Evolutionary conservation across 2,888 invertebrate species (phyloP).

Genomic region (Diadegma fenestrale): DNA sequence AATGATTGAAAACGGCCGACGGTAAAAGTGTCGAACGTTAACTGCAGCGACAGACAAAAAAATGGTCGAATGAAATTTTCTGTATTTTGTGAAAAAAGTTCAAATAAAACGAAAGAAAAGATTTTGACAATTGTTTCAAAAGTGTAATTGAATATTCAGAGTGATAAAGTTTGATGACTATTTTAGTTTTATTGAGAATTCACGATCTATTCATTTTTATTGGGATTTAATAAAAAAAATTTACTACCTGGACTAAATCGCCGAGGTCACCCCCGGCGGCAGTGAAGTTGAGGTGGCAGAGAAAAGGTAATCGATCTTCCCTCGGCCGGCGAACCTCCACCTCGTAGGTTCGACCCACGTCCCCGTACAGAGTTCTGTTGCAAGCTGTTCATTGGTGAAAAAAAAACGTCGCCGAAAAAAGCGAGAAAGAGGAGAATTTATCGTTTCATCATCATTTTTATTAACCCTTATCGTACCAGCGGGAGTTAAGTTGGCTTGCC

Average conservation of each 20-base stretch:
- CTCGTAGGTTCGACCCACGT: slow-evolving; percentile 92
- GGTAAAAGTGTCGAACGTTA: slow-evolving; percentile 94
- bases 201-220: not conserved
- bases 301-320: slow-evolving; percentile 91
- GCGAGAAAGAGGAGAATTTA: slow-evolving; percentile 18
- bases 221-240: not conserved
- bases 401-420: slow-evolving; percentile 54
- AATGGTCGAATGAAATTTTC: slow-evolving; percentile 39
- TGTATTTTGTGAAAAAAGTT: slow-evolving; percentile 25
- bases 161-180: not conserved
- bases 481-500: slow-evolving; percentile 17
- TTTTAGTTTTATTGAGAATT: not conserved
- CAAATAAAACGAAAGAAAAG: slow-evolving; percentile 7
- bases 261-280: slow-evolving; percentile 92
- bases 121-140: not conserved
- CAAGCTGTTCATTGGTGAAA: slow-evolving; percentile 87
- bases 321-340: slow-evolving; percentile 91
- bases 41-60: slow-evolving; percentile 85
- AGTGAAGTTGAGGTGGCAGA: slow-evolving; percentile 94
- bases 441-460: slow-evolving; percentile 32
- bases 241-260: slow-evolving; percentile 91
- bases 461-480: slow-evolving; percentile 45
- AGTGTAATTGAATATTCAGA: not conserved
- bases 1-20: slow-evolving; percentile 93
- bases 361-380: slow-evolving; percentile 93